Base-by-base conservation (phyloP, 1,140 invertebrate genomes). In the Calliopsis andreniformis region DNA sequence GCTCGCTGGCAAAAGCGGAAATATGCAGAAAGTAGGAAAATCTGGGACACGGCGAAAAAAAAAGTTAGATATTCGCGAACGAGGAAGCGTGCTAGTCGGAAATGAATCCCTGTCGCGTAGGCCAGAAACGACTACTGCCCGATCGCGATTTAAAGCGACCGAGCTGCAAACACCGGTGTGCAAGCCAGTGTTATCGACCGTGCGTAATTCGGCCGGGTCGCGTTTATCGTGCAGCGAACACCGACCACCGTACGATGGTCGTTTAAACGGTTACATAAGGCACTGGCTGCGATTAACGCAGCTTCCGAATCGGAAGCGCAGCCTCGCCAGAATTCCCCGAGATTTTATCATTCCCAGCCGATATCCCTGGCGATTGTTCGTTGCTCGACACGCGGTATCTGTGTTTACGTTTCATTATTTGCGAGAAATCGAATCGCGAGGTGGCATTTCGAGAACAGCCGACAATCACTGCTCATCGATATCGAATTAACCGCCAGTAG, bases 91-190 rank as follows among this genome's bases (percentile, higher is more conserved):
- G 72, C 61, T 73, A 79, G 80, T 83, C 62, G 86, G 79, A 86
- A 88, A 87, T 84, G 87, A 87, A 89, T 86, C 79, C 84, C 79
- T 84, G 85, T 88, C 82, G 79, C 76, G 78, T 63, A 68, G 67
- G 10, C 56, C 49, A 58, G 30, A 18, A 59, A 70, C 55, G 68
- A 75, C 49, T 55, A 49, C 12, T 55, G 56, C 12, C 43, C 49
- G 69, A 72, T 80, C 66, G 68, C 59, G 66, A 56, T 83, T 83
- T 76, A 77, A 87, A 85, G 82, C 78, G 75, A 61, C 73, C 42
- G 72, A 64, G 61, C 3, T 53, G 28, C 35, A 16, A 28, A 39
- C 68, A 47, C 32, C 7, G 35, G 20, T 23, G n/a, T 77, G 63
- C 81, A 61, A 43, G 59, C 68, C 28, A 35, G 49, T 47, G 70